Percentiles rank a stretch among this genome's conserved stretches.
phyloP scores from a whole-genome alignment of 1,140 invertebrate species.

The Drosophila trapezifrons region DNA sequence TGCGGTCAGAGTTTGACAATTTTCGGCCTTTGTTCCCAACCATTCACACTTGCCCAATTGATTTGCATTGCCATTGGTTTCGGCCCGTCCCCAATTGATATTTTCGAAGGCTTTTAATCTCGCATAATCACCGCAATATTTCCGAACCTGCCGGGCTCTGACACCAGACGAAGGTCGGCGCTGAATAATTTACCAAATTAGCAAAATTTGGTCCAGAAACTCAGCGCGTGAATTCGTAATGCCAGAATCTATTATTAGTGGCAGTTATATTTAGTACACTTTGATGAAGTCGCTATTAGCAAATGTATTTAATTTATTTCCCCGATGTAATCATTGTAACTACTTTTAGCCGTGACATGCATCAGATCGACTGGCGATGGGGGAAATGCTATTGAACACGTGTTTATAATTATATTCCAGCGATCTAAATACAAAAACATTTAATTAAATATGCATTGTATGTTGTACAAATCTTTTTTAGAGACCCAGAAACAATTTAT shows the following conservation, averaged over 20 bases:
- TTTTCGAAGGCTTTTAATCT: slow-evolving; percentile 40
- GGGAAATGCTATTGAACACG: not conserved
- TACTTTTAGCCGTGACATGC: not conserved
- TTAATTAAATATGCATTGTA: too few relatives aligned
- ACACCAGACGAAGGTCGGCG: slow-evolving; percentile 20
- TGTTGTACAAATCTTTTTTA: not conserved
- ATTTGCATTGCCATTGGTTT: slow-evolving; percentile 49
- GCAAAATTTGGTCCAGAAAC: slow-evolving; percentile 6
- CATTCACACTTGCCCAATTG: slow-evolving; percentile 58
- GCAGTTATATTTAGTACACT: not conserved
- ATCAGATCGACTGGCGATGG: not conserved
- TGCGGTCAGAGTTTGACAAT: slow-evolving; percentile 52
- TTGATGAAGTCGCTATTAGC: not conserved
- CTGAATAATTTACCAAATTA: slow-evolving; percentile 41
- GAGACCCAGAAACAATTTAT: not conserved
- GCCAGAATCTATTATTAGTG: too few relatives aligned
- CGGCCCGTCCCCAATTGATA: slow-evolving; percentile 31
- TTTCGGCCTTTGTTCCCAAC: slow-evolving; percentile 67
- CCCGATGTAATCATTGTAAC: not conserved
- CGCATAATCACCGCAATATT: slow-evolving; percentile 37
- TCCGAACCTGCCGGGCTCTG: not conserved
- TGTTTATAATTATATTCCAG: not conserved
- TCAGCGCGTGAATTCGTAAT: slow-evolving; percentile 6
- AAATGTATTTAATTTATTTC: slow-evolving; percentile 9
- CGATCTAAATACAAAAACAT: too few relatives aligned